A percentile compares a stretch with the other conserved stretches of the same genome.
These are phyloP conservation scores for Mimumesa dahlbomi DNA, from an alignment of 2,888 invertebrate species.

Conservation along the genomic window DNA sequence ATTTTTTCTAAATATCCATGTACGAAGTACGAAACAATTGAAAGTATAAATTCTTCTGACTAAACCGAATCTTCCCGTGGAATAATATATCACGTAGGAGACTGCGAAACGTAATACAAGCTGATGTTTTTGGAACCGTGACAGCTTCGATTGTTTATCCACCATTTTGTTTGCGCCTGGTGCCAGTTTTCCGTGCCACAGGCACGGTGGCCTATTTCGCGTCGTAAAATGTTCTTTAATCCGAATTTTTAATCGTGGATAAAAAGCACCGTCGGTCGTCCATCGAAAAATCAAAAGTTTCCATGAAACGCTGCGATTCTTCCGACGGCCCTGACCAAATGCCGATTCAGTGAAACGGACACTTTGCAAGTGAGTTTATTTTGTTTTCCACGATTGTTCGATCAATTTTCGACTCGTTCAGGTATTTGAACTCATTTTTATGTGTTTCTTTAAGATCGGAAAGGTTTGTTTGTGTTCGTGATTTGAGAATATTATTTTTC, in stretches of 20 bases:
- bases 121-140: slow-evolving; percentile 63
- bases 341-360: slow-evolving; percentile 70
- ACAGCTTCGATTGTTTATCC: slow-evolving; percentile 71
- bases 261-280: slow-evolving; percentile 63
- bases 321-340: slow-evolving; percentile 73
- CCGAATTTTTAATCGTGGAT: slow-evolving; percentile 7
- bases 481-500: too few species aligned
- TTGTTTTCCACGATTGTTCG: neutral
- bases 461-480: too few species aligned
- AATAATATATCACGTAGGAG: too few species aligned
- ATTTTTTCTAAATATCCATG: too few species aligned
- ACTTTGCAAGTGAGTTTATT: slow-evolving; percentile 64
- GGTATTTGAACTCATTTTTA: too few species aligned
- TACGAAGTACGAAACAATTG: too few species aligned
- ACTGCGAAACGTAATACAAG: neutral
- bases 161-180: slow-evolving; percentile 71
- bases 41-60: too few species aligned
- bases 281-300: too few species aligned
- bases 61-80: too few species aligned
- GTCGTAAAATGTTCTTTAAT: slow-evolving; percentile 19
- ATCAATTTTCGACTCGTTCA: neutral
- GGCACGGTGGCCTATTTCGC: slow-evolving; percentile 64
- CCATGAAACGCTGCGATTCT: slow-evolving; percentile 68
- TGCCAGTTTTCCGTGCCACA: slow-evolving; percentile 60
- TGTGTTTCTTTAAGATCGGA: too few species aligned